phyloP scores from a whole-genome alignment of 2,113 vertebrate species.

The Pterocles gutturalis region DNA sequence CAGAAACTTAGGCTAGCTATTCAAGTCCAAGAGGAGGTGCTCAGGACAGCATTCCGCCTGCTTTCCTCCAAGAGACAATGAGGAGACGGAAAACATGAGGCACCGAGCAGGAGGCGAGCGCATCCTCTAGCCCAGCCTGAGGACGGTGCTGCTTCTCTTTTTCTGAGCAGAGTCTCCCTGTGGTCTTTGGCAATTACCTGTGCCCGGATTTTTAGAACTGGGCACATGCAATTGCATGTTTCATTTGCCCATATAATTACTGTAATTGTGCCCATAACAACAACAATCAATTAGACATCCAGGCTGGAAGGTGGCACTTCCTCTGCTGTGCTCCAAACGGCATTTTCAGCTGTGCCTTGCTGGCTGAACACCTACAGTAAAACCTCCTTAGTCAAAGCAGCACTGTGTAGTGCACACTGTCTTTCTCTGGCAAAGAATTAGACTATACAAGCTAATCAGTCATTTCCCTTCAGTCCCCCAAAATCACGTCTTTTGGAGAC shows the following conservation, averaged over 20 bases:
- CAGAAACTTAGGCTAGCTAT: background rate
- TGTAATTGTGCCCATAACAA: background rate
- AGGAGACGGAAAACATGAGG: background rate
- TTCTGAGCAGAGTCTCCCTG: background rate
- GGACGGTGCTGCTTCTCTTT: background rate
- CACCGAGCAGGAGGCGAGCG: background rate
- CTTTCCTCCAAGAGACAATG: background rate
- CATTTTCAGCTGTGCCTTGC: background rate
- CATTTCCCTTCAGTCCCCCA: background rate
- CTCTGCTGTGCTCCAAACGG: background rate
- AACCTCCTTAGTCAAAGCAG: background rate
- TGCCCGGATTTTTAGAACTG: background rate
- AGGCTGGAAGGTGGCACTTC: background rate
- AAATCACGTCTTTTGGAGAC: background rate
- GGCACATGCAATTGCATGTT: background rate
- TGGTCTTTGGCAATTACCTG: background rate
- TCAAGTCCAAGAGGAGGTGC: background rate
- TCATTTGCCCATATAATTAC: background rate
- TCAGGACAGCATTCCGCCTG: background rate
- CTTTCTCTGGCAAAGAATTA: background rate
- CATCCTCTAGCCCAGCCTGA: accelerated
- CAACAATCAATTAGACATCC: background rate
- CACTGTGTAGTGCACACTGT: background rate
- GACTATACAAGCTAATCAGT: background rate
- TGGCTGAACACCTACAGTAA: background rate